These are phyloP conservation scores for Dioctria linearis DNA, from an alignment of 2,888 invertebrate species.

Conservation along the genomic window DNA sequence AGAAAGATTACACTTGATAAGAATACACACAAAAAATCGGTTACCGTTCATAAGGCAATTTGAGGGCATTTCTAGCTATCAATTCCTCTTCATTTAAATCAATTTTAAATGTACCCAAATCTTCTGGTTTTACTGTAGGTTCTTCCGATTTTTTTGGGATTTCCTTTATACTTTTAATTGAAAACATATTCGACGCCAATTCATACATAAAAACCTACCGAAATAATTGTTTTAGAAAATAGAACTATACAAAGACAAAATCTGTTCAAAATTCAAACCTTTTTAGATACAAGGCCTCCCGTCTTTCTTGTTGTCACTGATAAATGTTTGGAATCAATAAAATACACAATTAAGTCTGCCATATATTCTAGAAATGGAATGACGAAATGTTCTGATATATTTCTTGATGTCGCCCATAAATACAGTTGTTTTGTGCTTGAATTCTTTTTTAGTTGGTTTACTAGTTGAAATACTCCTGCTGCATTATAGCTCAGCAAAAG, in stretches of 20 bases:
- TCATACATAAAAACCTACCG: conserved; percentile 64
- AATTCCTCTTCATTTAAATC: conserved; percentile 69
- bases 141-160: conserved; percentile 47
- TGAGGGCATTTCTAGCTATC: conserved; percentile 68
- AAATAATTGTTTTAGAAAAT: neutral
- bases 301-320: conserved; percentile 65
- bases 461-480: conserved; percentile 64
- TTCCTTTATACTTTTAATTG: conserved; percentile 60
- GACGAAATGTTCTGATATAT: conserved; percentile 64
- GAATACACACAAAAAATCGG: too few relatives aligned
- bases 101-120: conserved; percentile 68
- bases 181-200: conserved; percentile 64
- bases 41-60: conserved; percentile 70
- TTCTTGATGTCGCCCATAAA: conserved; percentile 66
- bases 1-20: too few relatives aligned
- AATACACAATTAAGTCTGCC: conserved; percentile 66
- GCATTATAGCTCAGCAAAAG: conserved; percentile 64
- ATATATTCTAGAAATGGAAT: conserved; percentile 68
- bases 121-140: conserved; percentile 53
- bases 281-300: conserved; percentile 66
- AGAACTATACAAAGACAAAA: neutral
- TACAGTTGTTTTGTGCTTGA: conserved; percentile 65
- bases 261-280: conserved; percentile 54
- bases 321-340: conserved; percentile 62
- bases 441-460: conserved; percentile 64